Conservation (phyloP, 2,113 vertebrate species). For the Beaufortia kweichowensis region DNA sequence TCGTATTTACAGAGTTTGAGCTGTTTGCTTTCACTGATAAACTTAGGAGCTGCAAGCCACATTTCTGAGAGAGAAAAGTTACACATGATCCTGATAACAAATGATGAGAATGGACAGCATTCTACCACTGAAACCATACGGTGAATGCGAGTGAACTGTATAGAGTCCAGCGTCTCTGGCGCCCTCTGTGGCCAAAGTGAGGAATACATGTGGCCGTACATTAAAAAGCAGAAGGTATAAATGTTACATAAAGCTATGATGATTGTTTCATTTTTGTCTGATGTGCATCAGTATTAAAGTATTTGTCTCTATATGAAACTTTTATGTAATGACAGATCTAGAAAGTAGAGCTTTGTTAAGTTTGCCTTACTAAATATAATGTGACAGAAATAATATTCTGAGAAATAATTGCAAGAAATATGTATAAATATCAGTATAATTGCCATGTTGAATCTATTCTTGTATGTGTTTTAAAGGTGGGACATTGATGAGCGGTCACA, state of each 20-base stretch:
- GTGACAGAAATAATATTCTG: no score
- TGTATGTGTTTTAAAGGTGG: slow-evolving; percentile 74
- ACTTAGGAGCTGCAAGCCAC: background rate
- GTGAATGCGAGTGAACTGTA: background rate
- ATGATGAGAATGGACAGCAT: slow-evolving; percentile 85
- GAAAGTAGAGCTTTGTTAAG: no score
- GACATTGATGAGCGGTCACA: slow-evolving; percentile 91
- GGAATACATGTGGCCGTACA: slow-evolving; percentile 16
- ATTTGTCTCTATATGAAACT: no score
- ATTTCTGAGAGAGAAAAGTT: background rate
- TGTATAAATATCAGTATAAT: background rate
- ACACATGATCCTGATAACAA: slow-evolving; percentile 54
- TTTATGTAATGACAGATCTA: no score
- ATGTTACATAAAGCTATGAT: no score
- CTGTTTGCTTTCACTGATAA: slow-evolving; percentile 30
- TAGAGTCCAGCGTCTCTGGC: slow-evolving; percentile 74
- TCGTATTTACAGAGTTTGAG: slow-evolving; percentile 12
- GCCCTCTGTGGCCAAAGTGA: slow-evolving; percentile 88
- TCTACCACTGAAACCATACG: background rate
- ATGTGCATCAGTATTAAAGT: no score
- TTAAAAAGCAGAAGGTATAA: background rate
- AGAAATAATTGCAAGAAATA: background rate
- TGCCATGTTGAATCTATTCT: background rate
- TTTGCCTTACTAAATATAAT: no score
- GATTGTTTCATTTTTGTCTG: no score